Percentiles rank a stretch among this genome's conserved stretches.
These are phyloP conservation scores for Drosophila antonietae DNA, from an alignment of 2,888 invertebrate species.

Conservation along the genomic window DNA sequence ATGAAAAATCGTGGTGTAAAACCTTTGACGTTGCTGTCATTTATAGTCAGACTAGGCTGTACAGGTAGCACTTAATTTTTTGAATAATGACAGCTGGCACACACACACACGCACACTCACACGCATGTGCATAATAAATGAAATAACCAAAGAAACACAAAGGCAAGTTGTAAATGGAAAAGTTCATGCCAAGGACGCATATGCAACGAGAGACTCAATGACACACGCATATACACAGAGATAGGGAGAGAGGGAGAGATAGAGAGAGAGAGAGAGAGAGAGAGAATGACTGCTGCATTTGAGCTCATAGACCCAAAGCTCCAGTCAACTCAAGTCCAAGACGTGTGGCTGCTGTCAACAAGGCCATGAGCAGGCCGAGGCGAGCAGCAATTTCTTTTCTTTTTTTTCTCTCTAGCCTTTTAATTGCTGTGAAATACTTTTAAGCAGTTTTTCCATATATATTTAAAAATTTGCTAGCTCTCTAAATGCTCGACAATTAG, in stretches of 20 bases:
- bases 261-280: too few species aligned
- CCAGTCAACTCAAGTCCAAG: conserved; percentile 33
- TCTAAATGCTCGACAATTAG: conserved; percentile 46
- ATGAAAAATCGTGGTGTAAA: conserved; percentile 80
- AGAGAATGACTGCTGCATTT: not conserved
- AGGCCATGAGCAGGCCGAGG: conserved; percentile 26
- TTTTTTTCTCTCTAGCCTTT: not conserved
- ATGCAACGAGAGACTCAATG: conserved; percentile 33
- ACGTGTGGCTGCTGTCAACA: conserved; percentile 21
- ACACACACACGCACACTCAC: conserved; percentile 3
- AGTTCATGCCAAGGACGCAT: conserved; percentile 69
- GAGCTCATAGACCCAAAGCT: conserved; percentile 8
- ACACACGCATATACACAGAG: conserved; percentile 3
- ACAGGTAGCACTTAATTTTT: conserved; percentile 21
- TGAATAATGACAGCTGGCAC: conserved; percentile 48
- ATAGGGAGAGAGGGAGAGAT: too few species aligned
- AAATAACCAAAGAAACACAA: conserved; percentile 53
- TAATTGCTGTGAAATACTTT: conserved; percentile 34
- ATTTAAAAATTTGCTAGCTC: conserved; percentile 14
- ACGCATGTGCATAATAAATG: conserved; percentile 74
- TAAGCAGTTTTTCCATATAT: not conserved
- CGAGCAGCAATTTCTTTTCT: conserved; percentile 1
- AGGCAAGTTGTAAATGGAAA: conserved; percentile 68
- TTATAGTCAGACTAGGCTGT: conserved; percentile 61
- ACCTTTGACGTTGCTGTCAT: conserved; percentile 71